These are phyloP conservation scores for Hydropsyche tenuis DNA, from an alignment of 1,140 invertebrate genomes.

Conservation along the genomic window DNA sequence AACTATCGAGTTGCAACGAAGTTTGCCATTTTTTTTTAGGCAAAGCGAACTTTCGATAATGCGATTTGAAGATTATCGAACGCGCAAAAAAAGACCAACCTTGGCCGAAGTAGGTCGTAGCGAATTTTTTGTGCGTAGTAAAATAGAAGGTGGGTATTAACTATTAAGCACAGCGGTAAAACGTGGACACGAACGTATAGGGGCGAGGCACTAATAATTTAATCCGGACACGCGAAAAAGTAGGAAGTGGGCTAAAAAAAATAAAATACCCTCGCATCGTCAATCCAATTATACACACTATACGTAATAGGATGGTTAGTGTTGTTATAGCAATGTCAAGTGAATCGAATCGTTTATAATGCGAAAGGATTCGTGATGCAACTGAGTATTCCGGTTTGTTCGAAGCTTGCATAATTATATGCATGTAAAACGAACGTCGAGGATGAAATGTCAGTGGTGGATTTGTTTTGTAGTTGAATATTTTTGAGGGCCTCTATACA, in stretches of 20 bases:
- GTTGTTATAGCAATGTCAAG: no score
- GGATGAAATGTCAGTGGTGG: no score
- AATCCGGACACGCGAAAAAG: slow-evolving; percentile 15
- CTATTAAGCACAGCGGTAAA: neutral
- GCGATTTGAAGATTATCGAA: slow-evolving; percentile 14
- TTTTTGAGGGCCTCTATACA: no score
- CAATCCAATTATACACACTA: neutral
- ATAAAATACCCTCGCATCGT: neutral
- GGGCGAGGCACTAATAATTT: slow-evolving; percentile 14
- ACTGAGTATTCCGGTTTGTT: no score
- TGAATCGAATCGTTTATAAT: no score
- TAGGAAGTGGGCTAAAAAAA: neutral
- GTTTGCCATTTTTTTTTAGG: no score
- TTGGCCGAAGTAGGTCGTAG: slow-evolving; percentile 21
- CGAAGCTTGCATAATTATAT: no score
- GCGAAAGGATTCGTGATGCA: no score
- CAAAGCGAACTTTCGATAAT: slow-evolving; percentile 20
- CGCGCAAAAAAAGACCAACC: slow-evolving; percentile 12
- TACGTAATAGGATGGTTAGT: no score
- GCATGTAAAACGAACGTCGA: no score
- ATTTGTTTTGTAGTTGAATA: no score
- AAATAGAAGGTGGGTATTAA: neutral
- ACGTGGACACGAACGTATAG: no score
- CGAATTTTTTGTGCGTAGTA: slow-evolving; percentile 7
- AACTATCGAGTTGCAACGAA: neutral